Conservation (phyloP, 1,140 invertebrate species). For the Hetaerina americana region DNA sequence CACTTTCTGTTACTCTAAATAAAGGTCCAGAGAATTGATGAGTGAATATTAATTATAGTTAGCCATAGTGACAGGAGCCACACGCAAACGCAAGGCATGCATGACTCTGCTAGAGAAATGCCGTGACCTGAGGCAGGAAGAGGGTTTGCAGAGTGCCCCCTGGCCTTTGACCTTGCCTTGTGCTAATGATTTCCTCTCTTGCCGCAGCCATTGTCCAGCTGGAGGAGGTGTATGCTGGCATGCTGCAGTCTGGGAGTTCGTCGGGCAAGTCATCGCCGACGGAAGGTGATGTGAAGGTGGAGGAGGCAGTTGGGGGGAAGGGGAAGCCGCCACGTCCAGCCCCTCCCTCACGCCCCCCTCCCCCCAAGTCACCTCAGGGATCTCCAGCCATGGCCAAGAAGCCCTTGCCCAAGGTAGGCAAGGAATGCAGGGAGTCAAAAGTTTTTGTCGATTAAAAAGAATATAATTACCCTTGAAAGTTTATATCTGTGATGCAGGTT, state of each 20-base stretch:
- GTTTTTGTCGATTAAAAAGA: too few species aligned
- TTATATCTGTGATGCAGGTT: neutral
- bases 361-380: slow-evolving; percentile 8
- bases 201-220: neutral
- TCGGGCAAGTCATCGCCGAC: slow-evolving; percentile 1
- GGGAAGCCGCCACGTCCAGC: slow-evolving; percentile 16
- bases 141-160: neutral
- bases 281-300: slow-evolving; percentile 1
- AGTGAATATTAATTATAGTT: neutral
- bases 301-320: slow-evolving; percentile 10
- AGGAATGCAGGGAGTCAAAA: too few species aligned
- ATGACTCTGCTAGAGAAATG: neutral
- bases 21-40: neutral
- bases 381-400: slow-evolving; percentile 18
- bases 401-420: slow-evolving; percentile 9
- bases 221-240: neutral
- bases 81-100: neutral
- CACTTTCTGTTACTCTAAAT: neutral
- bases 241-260: slow-evolving; percentile 2
- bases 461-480: neutral
- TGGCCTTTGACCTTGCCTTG: neutral
- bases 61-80: neutral
- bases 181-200: neutral
- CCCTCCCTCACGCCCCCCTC: slow-evolving; percentile 16
- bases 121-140: neutral